Evolutionary conservation across 2,797 vertebrate genomes (phyloP).

Genomic region (Poliocrania exsul): DNA sequence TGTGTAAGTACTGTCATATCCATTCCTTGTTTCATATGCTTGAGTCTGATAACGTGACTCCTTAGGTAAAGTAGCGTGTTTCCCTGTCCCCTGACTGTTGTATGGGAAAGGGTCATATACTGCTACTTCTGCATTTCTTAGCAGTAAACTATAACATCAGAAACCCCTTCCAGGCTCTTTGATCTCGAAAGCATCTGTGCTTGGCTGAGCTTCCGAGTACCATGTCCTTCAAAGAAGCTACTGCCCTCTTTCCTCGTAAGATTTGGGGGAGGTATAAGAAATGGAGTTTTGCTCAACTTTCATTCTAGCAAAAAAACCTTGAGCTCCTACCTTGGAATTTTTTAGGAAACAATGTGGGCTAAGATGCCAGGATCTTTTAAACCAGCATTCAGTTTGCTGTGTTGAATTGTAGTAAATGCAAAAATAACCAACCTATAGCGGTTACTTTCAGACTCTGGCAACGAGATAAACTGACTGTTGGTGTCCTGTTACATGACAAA

Average conservation of each 20-base stretch:
- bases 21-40: neutral
- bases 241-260: neutral
- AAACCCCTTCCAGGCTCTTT: neutral
- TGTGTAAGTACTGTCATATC: neutral
- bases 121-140: neutral
- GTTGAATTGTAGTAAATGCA: neutral
- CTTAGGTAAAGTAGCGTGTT: neutral
- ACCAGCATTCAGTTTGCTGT: neutral
- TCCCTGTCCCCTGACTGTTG: neutral
- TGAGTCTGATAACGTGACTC: neutral
- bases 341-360: neutral
- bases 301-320: neutral
- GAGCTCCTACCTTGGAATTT: neutral
- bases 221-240: neutral
- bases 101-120: neutral
- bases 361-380: neutral
- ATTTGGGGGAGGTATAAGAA: neutral
- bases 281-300: neutral
- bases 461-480: neutral
- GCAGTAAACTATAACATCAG: neutral
- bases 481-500: constrained; percentile 16
- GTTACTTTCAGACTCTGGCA: neutral
- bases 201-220: neutral
- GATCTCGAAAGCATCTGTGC: neutral
- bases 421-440: neutral